These are phyloP conservation scores for Coregonus clupeaformis DNA, from an alignment of 2,113 vertebrate species.

Conservation along the genomic window DNA sequence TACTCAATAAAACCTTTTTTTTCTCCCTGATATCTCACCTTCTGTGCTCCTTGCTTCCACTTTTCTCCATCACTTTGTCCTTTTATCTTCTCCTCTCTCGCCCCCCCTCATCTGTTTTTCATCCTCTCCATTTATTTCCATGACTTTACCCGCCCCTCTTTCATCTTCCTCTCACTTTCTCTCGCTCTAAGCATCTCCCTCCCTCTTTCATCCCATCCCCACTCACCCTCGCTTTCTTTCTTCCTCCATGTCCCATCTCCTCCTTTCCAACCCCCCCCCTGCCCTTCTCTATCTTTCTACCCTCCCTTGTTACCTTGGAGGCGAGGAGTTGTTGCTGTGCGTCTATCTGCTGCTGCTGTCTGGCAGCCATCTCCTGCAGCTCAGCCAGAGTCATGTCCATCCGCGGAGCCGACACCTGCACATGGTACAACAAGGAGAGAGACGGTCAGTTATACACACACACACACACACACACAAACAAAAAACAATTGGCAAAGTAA, in stretches of 20 bases:
- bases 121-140: background rate
- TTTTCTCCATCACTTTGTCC: background rate
- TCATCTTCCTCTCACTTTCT: background rate
- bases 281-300: too few species aligned
- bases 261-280: conserved; percentile 8
- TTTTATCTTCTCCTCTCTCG: background rate
- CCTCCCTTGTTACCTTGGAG: conserved; percentile 80
- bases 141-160: background rate
- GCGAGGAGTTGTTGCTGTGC: conserved; percentile 90
- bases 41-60: too few species aligned
- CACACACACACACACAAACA: background rate
- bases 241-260: background rate
- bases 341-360: conserved; percentile 97
- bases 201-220: background rate
- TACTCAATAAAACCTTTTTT: too few species aligned
- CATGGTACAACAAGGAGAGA: background rate
- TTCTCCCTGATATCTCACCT: too few species aligned
- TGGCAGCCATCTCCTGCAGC: conserved; percentile 94
- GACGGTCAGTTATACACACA: background rate
- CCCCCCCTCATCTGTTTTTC: background rate
- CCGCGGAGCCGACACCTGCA: conserved; percentile 81
- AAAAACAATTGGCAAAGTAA: too few species aligned
- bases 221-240: background rate
- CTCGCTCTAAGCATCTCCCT: too few species aligned
- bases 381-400: conserved; percentile 96